Evolutionary conservation across 2,888 invertebrate genomes (phyloP).

Genomic region (Acrobasis repandana): DNA sequence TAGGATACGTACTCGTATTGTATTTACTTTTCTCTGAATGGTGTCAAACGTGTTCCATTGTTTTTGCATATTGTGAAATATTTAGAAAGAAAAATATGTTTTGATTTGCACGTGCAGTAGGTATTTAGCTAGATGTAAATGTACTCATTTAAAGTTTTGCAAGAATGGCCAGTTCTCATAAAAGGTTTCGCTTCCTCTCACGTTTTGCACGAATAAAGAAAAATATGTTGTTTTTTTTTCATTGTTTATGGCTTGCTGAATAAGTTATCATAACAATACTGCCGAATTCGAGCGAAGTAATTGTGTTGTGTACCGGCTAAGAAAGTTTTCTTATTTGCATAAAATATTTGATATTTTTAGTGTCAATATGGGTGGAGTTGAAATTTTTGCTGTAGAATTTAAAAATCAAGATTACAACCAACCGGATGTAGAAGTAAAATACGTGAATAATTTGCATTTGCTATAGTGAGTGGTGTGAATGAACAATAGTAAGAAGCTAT

Average conservation of each 20-base stretch:
- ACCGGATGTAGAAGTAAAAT: conserved; percentile 34
- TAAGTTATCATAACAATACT: too few relatives aligned
- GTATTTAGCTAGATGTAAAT: background rate
- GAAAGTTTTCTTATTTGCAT: background rate
- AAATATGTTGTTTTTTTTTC: too few relatives aligned
- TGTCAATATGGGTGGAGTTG: background rate
- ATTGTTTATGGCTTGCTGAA: too few relatives aligned
- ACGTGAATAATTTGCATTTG: conserved; percentile 47
- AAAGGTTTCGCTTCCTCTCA: background rate
- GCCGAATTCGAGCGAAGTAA: too few relatives aligned
- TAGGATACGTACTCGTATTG: background rate
- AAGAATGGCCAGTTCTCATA: background rate
- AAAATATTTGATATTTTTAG: background rate
- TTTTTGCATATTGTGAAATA: conserved; percentile 2
- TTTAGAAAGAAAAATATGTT: background rate
- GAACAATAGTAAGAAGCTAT: conserved; percentile 53
- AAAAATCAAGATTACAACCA: conserved; percentile 21
- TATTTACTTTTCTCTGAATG: background rate
- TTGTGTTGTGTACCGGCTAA: too few relatives aligned
- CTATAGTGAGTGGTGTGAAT: conserved; percentile 57
- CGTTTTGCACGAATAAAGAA: background rate
- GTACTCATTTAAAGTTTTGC: background rate
- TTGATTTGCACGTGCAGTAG: background rate
- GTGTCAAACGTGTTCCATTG: background rate
- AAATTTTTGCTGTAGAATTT: conserved; percentile 22